A percentile compares a stretch with the other conserved stretches of the same genome.
These are phyloP conservation scores for Diachasmimorpha longicaudata DNA, from an alignment of 1,140 invertebrate genomes.

Conservation along the genomic window DNA sequence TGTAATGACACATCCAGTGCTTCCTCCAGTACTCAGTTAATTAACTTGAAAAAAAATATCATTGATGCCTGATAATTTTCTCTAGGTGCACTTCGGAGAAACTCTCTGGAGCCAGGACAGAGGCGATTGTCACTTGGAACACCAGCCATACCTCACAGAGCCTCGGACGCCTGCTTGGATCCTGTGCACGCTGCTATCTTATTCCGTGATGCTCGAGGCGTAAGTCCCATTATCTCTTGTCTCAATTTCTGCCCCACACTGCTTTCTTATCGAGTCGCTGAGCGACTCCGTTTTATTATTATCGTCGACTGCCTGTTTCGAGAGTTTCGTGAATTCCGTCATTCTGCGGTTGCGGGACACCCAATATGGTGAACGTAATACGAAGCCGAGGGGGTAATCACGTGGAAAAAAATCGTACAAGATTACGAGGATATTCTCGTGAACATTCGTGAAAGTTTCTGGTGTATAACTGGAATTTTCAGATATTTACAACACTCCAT, in stretches of 20 bases:
- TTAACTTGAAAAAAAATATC: too few species aligned
- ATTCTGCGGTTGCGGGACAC: conserved; percentile 27
- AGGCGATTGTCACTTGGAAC: conserved; percentile 76
- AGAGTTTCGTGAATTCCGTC: neutral
- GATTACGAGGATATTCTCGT: too few species aligned
- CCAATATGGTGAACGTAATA: conserved; percentile 10
- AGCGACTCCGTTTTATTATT: neutral
- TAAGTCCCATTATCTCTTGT: conserved; percentile 64
- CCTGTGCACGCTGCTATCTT: conserved; percentile 86
- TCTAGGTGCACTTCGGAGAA: conserved; percentile 75
- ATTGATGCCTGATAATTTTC: neutral
- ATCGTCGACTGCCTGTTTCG: neutral
- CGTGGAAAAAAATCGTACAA: too few species aligned
- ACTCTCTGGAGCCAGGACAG: conserved; percentile 75
- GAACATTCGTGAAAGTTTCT: too few species aligned
- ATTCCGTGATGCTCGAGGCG: conserved; percentile 87
- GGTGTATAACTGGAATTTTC: too few species aligned
- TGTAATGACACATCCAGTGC: too few species aligned
- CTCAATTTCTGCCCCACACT: neutral
- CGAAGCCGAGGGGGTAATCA: too few species aligned
- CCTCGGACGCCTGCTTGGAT: conserved; percentile 76
- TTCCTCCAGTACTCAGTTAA: too few species aligned
- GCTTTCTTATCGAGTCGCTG: neutral
- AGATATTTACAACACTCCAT: too few species aligned
- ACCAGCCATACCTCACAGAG: conserved; percentile 66